Conservation (phyloP, 1,140 invertebrate genomes). For the Bombus difficillimus region DNA sequence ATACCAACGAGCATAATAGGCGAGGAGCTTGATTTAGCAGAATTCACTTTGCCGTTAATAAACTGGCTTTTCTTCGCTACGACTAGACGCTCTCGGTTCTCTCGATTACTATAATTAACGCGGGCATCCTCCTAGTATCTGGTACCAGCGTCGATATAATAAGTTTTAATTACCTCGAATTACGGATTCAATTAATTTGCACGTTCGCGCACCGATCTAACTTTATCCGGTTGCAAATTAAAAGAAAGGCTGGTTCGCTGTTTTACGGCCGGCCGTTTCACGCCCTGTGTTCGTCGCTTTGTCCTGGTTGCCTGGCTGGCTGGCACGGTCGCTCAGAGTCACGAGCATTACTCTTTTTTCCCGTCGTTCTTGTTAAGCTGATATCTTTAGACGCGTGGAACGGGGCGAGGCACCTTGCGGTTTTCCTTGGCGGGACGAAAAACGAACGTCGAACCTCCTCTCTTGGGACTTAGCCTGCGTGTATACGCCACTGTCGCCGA, state of each 20-base stretch:
- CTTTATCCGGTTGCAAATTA: not conserved
- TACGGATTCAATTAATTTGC: constrained; percentile 20
- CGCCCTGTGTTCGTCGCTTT: not conserved
- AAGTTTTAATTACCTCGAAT: constrained; percentile 16
- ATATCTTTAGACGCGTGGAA: constrained; percentile 50
- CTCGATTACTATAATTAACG: constrained; percentile 30
- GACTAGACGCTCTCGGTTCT: not conserved
- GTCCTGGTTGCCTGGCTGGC: not conserved
- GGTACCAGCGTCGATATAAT: not conserved
- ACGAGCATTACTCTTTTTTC: not conserved
- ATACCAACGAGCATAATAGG: not conserved
- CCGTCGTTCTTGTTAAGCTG: constrained; percentile 12
- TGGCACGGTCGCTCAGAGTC: not conserved
- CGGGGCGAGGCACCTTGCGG: constrained; percentile 37
- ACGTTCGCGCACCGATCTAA: not conserved
- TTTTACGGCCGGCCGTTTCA: not conserved
- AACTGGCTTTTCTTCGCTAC: not conserved
- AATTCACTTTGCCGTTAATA: constrained; percentile 13
- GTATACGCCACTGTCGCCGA: not conserved
- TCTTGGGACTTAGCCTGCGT: not conserved
- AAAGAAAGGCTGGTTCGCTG: not conserved
- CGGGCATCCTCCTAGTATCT: not conserved
- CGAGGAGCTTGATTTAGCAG: not conserved
- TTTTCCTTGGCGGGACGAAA: constrained; percentile 22
- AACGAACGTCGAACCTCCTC: constrained; percentile 4